Conservation (phyloP, 2,888 invertebrate species). For the Idaea aversata region DNA sequence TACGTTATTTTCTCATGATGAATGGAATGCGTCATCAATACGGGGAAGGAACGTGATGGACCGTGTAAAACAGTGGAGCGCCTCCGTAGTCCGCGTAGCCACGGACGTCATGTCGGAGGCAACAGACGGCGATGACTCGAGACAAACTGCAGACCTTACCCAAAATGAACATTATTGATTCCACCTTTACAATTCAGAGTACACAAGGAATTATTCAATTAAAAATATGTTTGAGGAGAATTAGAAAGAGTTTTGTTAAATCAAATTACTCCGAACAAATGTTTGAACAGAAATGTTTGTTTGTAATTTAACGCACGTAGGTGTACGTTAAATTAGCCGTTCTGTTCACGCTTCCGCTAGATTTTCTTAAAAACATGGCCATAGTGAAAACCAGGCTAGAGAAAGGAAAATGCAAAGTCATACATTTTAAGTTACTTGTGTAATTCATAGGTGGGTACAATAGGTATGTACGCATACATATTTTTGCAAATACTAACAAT, state of each 20-base stretch:
- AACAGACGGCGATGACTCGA: conserved; percentile 34
- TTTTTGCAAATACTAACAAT: background rate
- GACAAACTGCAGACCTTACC: conserved; percentile 38
- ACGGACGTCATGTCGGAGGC: conserved; percentile 39
- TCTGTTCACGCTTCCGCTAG: background rate
- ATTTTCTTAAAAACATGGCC: background rate
- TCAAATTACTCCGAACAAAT: background rate
- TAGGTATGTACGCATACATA: background rate
- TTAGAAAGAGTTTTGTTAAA: background rate
- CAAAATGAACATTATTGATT: background rate
- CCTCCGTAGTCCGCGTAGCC: conserved; percentile 27
- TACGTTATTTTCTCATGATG: conserved; percentile 36
- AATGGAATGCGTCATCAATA: conserved; percentile 58
- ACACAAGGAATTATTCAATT: background rate
- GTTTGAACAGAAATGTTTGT: background rate
- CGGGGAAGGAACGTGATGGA: conserved; percentile 48
- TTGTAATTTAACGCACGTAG: background rate
- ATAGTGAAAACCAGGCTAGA: background rate
- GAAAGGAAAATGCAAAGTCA: background rate
- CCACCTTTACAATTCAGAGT: background rate
- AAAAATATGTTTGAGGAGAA: background rate
- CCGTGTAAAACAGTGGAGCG: conserved; percentile 37
- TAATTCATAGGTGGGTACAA: background rate
- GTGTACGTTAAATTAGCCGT: background rate
- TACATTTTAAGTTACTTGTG: background rate